Conservation (phyloP, 30 jellyfish, hydroid and myxozoan genomes). For the Cassiopea xamachana region DNA sequence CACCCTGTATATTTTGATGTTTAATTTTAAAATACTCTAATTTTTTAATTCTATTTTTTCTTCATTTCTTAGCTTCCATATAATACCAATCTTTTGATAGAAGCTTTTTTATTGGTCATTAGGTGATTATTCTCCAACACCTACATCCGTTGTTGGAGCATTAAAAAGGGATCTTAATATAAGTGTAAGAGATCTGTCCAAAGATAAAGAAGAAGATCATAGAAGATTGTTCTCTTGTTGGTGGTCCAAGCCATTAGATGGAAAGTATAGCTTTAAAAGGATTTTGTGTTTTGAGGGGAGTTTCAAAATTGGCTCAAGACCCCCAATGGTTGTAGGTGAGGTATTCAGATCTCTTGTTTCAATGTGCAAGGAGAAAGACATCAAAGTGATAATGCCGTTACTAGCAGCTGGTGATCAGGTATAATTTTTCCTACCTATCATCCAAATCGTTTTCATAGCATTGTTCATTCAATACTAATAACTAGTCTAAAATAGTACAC, state of each 20-base stretch:
- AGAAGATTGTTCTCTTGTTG: slow-evolving; percentile 87
- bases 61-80: no score
- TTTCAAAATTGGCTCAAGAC: slow-evolving; percentile 72
- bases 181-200: slow-evolving; percentile 70
- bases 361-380: slow-evolving; percentile 76
- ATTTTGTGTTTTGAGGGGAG: slow-evolving; percentile 92
- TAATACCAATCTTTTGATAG: no score
- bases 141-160: slow-evolving; percentile 94
- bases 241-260: slow-evolving; percentile 90
- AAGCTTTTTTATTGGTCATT: not conserved
- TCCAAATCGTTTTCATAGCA: no score
- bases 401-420: slow-evolving; percentile 97
- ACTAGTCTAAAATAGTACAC: no score
- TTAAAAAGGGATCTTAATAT: slow-evolving; percentile 68
- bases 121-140: slow-evolving; percentile 93
- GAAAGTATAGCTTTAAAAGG: slow-evolving; percentile 56
- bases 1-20: no score
- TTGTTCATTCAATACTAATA: no score
- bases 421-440: no score
- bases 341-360: slow-evolving; percentile 87
- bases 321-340: slow-evolving; percentile 90
- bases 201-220: slow-evolving; percentile 90
- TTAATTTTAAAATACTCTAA: no score
- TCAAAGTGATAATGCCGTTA: slow-evolving; percentile 88
- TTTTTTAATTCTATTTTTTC: no score